A percentile compares a stretch with the other conserved stretches of the same genome.
phyloP scores from a whole-genome alignment of 2,888 invertebrate species.

The Tipula vernalis region DNA sequence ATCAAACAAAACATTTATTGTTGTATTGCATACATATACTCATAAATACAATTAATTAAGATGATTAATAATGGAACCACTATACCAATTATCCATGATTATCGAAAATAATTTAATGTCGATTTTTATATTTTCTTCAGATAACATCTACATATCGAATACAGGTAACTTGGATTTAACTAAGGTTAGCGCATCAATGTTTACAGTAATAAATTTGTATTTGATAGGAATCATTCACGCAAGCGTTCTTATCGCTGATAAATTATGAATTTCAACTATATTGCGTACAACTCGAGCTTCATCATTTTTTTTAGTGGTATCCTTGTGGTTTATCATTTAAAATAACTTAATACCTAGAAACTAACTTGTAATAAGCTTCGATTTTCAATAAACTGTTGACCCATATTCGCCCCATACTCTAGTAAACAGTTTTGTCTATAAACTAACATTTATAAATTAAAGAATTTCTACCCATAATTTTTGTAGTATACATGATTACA shows the following conservation, averaged over 20 bases:
- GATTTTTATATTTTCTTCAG: neutral
- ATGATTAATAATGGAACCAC: neutral
- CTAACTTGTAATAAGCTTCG: too few relatives aligned
- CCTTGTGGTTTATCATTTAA: too few relatives aligned
- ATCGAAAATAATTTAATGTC: neutral
- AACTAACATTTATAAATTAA: too few relatives aligned
- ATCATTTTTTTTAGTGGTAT: too few relatives aligned
- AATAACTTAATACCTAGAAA: too few relatives aligned
- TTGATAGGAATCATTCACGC: neutral
- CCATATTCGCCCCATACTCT: too few relatives aligned
- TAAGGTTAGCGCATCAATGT: neutral
- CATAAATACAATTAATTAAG: neutral
- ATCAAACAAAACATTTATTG: neutral
- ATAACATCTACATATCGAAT: neutral
- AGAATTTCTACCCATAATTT: too few relatives aligned
- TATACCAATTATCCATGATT: neutral
- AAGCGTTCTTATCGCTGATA: neutral
- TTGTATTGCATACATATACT: neutral
- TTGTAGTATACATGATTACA: too few relatives aligned
- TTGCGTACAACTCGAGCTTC: too few relatives aligned
- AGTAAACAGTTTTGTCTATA: too few relatives aligned
- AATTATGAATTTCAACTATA: too few relatives aligned
- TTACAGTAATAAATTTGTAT: neutral
- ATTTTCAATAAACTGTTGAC: too few relatives aligned
- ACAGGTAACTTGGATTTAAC: neutral